These are phyloP conservation scores for Adineta ricciae DNA, from an alignment of 2,888 invertebrate species.

Conservation along the genomic window DNA sequence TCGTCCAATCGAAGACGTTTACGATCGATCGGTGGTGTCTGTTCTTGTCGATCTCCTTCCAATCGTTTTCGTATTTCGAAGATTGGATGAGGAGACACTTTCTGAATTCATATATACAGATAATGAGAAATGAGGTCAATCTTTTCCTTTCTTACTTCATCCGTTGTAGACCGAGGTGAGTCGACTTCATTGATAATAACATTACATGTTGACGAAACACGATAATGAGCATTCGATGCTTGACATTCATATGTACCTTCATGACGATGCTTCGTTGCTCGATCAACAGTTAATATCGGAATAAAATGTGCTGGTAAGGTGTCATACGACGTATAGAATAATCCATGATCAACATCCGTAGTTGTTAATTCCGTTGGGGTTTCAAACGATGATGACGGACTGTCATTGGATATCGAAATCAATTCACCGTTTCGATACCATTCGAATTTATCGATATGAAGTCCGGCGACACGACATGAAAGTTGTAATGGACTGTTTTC, in stretches of 20 bases:
- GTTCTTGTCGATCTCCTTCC: not conserved
- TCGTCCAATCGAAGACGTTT: not conserved
- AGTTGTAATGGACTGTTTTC: not conserved
- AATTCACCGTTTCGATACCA: conserved; percentile 20
- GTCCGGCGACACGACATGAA: not conserved
- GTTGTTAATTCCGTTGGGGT: not conserved
- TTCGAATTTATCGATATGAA: conserved; percentile 20
- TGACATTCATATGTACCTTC: conserved; percentile 18
- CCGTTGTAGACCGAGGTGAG: not conserved
- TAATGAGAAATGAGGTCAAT: not conserved
- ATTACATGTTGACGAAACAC: not conserved
- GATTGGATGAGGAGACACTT: not conserved
- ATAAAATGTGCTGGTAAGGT: conserved; percentile 17
- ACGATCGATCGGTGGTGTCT: not conserved
- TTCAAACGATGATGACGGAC: not conserved
- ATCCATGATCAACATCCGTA: not conserved
- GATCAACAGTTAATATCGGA: conserved; percentile 5
- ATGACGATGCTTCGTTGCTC: not conserved
- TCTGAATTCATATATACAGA: not conserved
- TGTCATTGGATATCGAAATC: not conserved
- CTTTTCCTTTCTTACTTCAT: not conserved
- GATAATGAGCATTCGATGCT: not conserved
- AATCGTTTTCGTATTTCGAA: not conserved
- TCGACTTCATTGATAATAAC: not conserved
- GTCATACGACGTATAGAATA: not conserved